Evolutionary conservation across 37 sponge, comb jelly and placozoan genomes (phyloP).

Genomic region (Amphimedon queenslandica): DNA sequence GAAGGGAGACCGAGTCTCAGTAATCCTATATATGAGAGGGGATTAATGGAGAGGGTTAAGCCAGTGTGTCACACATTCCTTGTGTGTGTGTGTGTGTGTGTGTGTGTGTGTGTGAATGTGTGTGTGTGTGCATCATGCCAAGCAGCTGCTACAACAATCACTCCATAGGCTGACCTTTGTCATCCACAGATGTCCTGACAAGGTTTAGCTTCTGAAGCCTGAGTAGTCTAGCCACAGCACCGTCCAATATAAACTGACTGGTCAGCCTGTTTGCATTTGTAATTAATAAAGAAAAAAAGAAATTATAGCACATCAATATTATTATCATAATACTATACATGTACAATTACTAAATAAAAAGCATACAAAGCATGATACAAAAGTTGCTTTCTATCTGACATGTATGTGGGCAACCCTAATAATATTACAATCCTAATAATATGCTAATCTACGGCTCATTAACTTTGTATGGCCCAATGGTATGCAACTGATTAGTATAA

Average conservation of each 20-base stretch:
- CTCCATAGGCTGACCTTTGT: slow-evolving; percentile 52
- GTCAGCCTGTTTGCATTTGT: too few species aligned
- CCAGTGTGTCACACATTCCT: not conserved
- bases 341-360: not conserved
- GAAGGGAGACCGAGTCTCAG: slow-evolving; percentile 22
- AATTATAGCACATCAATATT: not conserved
- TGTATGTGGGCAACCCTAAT: too few species aligned
- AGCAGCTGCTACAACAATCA: not conserved
- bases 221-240: slow-evolving; percentile 19
- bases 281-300: not conserved
- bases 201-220: slow-evolving; percentile 46
- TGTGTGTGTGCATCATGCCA: not conserved
- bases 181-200: slow-evolving; percentile 49
- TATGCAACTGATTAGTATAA: too few species aligned
- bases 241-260: slow-evolving; percentile 39
- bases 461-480: too few species aligned
- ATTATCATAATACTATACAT: not conserved
- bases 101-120: not conserved
- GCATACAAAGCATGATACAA: too few species aligned
- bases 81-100: not conserved
- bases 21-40: too few species aligned
- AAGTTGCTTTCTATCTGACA: too few species aligned
- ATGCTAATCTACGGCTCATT: too few species aligned
- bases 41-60: not conserved
- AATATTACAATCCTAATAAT: too few species aligned